Evolutionary conservation across 1,140 invertebrate species (phyloP).

Genomic region (Vanessa tameamea): DNA sequence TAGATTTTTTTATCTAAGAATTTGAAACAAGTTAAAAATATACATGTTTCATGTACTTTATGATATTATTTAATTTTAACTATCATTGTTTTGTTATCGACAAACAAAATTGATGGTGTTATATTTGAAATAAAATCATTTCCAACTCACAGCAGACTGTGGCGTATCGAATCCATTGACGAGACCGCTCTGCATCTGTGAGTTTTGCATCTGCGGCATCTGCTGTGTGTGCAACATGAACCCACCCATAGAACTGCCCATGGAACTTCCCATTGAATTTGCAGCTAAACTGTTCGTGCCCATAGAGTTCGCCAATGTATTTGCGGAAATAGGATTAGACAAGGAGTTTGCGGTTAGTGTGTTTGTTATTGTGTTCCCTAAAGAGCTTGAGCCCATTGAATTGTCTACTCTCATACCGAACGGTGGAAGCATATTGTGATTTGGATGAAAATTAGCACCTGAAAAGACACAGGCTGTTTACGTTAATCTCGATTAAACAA

Average conservation of each 20-base stretch:
- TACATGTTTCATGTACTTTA: too few species aligned
- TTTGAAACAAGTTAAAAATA: too few species aligned
- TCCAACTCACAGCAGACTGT: constrained; percentile 57
- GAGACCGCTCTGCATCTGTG: constrained; percentile 56
- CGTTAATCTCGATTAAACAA: not conserved
- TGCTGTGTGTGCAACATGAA: constrained; percentile 62
- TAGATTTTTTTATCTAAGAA: too few species aligned
- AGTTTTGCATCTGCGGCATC: constrained; percentile 50
- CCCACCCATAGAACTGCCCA: constrained; percentile 40
- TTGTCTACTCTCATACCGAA: constrained; percentile 78
- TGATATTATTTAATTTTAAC: not conserved
- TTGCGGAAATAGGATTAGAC: constrained; percentile 41
- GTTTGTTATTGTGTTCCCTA: constrained; percentile 45
- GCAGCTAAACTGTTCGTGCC: constrained; percentile 32
- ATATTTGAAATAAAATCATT: not conserved
- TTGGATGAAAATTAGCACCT: constrained; percentile 77
- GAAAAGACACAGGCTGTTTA: constrained; percentile 37
- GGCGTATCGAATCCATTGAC: constrained; percentile 66
- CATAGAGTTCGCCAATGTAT: constrained; percentile 39
- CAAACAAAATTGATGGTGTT: constrained; percentile 1
- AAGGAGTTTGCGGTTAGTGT: constrained; percentile 38
- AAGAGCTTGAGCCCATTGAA: constrained; percentile 55
- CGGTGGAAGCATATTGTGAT: constrained; percentile 74
- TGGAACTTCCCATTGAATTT: constrained; percentile 35
- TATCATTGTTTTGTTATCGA: not conserved